Conservation (phyloP, 2,888 invertebrate species). For the Tromatobia lineatoria region DNA sequence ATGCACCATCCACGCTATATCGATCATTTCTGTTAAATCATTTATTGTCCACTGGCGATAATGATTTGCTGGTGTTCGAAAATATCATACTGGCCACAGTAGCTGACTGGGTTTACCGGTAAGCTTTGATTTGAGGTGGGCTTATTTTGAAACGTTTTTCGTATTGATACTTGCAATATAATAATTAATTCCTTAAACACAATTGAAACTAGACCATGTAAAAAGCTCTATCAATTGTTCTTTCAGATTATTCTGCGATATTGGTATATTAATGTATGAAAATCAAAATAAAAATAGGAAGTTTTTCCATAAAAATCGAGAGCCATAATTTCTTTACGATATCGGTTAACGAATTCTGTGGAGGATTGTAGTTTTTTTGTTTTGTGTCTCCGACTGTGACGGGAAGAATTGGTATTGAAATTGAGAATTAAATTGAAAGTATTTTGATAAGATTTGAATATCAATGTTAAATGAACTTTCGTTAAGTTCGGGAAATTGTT, state of each 20-base stretch:
- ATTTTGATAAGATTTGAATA: neutral
- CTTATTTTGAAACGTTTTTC: neutral
- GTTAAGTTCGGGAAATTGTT: neutral
- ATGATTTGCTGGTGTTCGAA: slow-evolving; percentile 41
- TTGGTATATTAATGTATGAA: no score
- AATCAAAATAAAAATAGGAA: no score
- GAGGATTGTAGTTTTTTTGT: neutral
- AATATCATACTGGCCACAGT: slow-evolving; percentile 75
- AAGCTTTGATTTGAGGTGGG: slow-evolving; percentile 40
- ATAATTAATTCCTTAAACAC: no score
- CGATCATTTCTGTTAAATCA: slow-evolving; percentile 23
- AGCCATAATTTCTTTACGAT: no score
- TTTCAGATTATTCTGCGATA: no score
- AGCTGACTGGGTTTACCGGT: slow-evolving; percentile 77
- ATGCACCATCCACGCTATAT: neutral
- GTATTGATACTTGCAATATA: neutral
- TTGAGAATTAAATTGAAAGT: neutral
- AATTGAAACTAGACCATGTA: no score
- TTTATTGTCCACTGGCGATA: neutral
- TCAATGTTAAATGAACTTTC: neutral
- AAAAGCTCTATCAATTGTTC: neutral
- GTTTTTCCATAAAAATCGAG: no score
- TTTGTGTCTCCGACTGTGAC: neutral
- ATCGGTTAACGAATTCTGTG: no score
- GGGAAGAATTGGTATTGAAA: neutral